Evolutionary conservation across 2,113 vertebrate species (phyloP), one percentile per base, ranked within the genome.

Genomic region (Xiphophorus couchianus): DNA sequence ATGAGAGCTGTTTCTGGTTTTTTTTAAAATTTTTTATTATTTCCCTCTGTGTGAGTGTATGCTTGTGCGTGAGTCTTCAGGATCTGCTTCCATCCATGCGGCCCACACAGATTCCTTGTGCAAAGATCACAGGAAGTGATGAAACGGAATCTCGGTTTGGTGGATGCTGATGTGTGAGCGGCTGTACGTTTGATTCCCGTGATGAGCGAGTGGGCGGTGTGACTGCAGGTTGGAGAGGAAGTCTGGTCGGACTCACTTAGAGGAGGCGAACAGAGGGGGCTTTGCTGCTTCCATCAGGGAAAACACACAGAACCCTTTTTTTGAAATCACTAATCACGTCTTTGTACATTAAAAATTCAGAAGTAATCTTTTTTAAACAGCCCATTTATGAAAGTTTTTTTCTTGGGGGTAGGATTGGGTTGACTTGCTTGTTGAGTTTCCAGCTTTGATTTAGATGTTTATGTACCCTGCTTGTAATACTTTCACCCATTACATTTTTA

Each of bases 331-430:
- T 54, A 48, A 51, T 69, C 29, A 0, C 30, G 28, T 78, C 80
- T 90, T 89, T 94, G 88, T 93, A 93, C 79, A 90, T 90, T 67
- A 77, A 78, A 80, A 84, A 84, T 81, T 89, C n/a, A 84, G 78
- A 88, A 62, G 69, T 71, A 61, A 69, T 80, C 76, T 86, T 92
- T 92, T 81, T 78, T 86, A 91, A 93, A 90, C 90, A 61, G 85
- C 76, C 80, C 69, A 37, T 66, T 78, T 74, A 72, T 58, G 73
- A 83, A 85, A 82, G 79, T 54, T 74, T 54, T 54, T 51, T 51
- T 30, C 28, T 28, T 9, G 28, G 44, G 11, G 73, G 48, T 25
- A 7, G 19, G 17, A 7, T 25, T 58, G 19, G 51, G 25, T 58
- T 58, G 7, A 58, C 8, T n/a, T n/a, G 9, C 51, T 77, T 80